Conservation (phyloP, 2,797 vertebrate species). For the Etheostoma nigrum region DNA sequence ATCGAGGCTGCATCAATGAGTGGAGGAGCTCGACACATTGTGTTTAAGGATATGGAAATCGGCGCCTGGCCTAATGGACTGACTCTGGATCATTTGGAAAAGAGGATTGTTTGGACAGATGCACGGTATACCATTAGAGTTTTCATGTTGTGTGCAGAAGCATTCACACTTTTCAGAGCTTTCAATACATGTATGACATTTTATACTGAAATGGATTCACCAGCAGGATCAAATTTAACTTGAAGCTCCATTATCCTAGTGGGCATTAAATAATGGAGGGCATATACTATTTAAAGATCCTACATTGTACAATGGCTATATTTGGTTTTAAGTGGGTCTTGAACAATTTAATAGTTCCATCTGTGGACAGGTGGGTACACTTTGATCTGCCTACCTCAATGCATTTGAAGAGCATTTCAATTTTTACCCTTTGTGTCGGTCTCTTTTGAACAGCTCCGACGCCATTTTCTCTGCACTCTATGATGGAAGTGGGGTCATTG, state of each 20-base stretch:
- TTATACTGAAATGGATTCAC: conserved; percentile 1
- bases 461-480: conserved; percentile 98
- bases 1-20: conserved; percentile 99
- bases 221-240: conserved; percentile 12
- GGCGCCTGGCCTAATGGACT: conserved; percentile 99
- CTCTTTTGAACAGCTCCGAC: conserved; percentile 90
- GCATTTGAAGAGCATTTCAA: conserved; percentile 44
- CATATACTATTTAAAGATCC: conserved; percentile 59
- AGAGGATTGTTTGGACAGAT: conserved; percentile 98
- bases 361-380: conserved; percentile 25
- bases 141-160: conserved; percentile 14
- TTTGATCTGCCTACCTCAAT: conserved; percentile 44
- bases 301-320: conserved; percentile 18
- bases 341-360: conserved; percentile 59
- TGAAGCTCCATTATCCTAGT: conserved; percentile 21
- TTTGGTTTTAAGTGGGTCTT: conserved; percentile 59
- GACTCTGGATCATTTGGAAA: conserved; percentile 97
- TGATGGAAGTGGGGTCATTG: conserved; percentile 93
- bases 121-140: conserved; percentile 88
- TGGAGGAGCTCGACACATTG: conserved; percentile 92
- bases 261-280: conserved; percentile 57
- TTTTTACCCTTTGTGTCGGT: conserved; percentile 52
- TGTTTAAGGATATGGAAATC: conserved; percentile 98
- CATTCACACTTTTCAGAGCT: conserved; percentile 16
- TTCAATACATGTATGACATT: conserved; percentile 11